Conservation (phyloP, 2,888 invertebrate species). For the Aleiodes alternator region DNA sequence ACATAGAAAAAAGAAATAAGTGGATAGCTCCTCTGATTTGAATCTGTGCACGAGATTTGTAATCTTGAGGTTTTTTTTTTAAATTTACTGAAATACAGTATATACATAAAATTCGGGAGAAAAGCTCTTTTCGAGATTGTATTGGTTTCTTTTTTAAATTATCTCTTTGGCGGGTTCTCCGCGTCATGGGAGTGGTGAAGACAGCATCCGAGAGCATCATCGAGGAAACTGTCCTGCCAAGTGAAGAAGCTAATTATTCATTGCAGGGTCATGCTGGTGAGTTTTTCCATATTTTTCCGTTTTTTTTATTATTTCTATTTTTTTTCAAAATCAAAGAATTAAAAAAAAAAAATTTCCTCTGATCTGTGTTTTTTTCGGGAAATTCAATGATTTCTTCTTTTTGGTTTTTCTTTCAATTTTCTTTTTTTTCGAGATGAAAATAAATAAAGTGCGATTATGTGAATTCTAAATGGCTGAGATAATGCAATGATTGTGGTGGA, state of each 20-base stretch:
- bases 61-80: not conserved
- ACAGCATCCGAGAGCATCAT: slow-evolving; percentile 68
- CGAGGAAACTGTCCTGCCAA: slow-evolving; percentile 68
- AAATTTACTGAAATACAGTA: not conserved
- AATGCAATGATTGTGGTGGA: slow-evolving; percentile 8
- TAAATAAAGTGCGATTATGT: not conserved
- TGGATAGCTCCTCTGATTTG: not conserved
- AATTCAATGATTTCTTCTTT: not conserved
- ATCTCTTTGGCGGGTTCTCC: slow-evolving; percentile 51
- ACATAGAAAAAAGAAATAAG: not conserved
- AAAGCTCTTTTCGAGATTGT: not conserved
- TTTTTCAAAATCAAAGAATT: not conserved
- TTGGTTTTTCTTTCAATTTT: too few species aligned
- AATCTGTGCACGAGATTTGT: not conserved
- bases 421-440: not conserved
- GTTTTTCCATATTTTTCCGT: slow-evolving; percentile 48
- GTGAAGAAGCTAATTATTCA: slow-evolving; percentile 72
- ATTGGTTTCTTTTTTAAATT: slow-evolving; percentile 7
- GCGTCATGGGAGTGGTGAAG: slow-evolving; percentile 71
- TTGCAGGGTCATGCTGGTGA: slow-evolving; percentile 69
- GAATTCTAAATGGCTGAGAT: slow-evolving; percentile 14
- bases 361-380: not conserved
- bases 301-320: not conserved
- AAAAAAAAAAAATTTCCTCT: too few species aligned
- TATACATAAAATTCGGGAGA: not conserved